These are phyloP conservation scores for Oncorhynchus masou DNA, from an alignment of 2,113 vertebrate genomes.

Conservation along the genomic window DNA sequence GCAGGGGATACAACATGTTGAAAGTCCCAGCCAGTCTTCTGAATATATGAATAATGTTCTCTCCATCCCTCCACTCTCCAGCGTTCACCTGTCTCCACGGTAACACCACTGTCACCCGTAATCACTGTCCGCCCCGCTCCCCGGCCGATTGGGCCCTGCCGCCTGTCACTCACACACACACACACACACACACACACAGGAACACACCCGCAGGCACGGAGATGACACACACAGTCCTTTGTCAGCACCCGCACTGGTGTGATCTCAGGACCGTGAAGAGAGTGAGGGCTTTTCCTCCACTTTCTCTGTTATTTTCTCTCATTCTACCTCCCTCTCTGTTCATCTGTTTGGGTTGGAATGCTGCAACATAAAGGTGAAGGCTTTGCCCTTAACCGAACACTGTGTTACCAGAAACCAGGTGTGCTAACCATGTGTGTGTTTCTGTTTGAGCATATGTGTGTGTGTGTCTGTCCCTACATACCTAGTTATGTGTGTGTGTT, in stretches of 20 bases:
- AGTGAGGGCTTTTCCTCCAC: neutral
- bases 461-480: too few species aligned
- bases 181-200: slow-evolving; percentile 4
- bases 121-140: slow-evolving; percentile 71
- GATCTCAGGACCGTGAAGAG: slow-evolving; percentile 18
- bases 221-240: neutral
- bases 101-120: slow-evolving; percentile 86
- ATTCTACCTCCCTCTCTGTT: too few species aligned
- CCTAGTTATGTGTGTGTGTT: too few species aligned
- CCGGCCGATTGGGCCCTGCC: neutral
- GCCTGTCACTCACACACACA: slow-evolving; percentile 11
- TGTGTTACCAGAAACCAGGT: too few species aligned
- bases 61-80: slow-evolving; percentile 73
- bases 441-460: neutral
- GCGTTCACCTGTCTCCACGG: slow-evolving; percentile 85
- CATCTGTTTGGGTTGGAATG: too few species aligned
- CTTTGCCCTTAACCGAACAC: too few species aligned
- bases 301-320: neutral
- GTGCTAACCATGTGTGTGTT: too few species aligned
- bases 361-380: too few species aligned
- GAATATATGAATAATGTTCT: slow-evolving; percentile 83
- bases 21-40: slow-evolving; percentile 78
- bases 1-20: slow-evolving; percentile 71
- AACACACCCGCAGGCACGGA: slow-evolving; percentile 13
- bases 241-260: neutral